Conservation (phyloP, 2,797 vertebrate genomes). For the Clarias fuscus region DNA sequence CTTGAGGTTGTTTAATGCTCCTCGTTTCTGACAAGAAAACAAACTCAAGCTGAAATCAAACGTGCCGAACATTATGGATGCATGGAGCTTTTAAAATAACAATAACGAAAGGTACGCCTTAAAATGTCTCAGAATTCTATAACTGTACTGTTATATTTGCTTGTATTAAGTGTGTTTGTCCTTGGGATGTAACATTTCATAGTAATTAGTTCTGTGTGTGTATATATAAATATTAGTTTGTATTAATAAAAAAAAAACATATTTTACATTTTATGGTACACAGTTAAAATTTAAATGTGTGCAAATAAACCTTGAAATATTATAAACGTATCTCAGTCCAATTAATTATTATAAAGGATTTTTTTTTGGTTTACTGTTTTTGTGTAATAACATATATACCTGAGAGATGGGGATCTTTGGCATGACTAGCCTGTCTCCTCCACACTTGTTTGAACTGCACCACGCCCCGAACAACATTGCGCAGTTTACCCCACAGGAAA, state of each 20-base stretch:
- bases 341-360: neutral
- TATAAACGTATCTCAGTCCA: neutral
- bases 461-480: constrained; percentile 91
- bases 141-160: neutral
- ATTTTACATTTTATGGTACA: neutral
- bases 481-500: constrained; percentile 96
- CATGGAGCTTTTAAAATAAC: neutral
- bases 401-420: constrained; percentile 79
- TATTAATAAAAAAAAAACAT: neutral
- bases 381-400: constrained; percentile 67
- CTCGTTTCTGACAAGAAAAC: neutral
- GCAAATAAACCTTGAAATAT: neutral
- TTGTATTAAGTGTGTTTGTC: no score
- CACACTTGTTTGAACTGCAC: constrained; percentile 90
- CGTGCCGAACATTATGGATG: neutral
- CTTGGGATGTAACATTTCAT: no score
- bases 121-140: neutral
- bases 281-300: neutral
- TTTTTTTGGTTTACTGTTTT: neutral
- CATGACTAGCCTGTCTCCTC: constrained; percentile 77
- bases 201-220: no score
- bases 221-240: neutral
- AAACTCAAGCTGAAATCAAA: neutral
- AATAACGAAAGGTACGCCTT: neutral
- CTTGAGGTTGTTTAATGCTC: neutral